Evolutionary conservation across 2,888 invertebrate species (phyloP).

Genomic region (Tipula unca): DNA sequence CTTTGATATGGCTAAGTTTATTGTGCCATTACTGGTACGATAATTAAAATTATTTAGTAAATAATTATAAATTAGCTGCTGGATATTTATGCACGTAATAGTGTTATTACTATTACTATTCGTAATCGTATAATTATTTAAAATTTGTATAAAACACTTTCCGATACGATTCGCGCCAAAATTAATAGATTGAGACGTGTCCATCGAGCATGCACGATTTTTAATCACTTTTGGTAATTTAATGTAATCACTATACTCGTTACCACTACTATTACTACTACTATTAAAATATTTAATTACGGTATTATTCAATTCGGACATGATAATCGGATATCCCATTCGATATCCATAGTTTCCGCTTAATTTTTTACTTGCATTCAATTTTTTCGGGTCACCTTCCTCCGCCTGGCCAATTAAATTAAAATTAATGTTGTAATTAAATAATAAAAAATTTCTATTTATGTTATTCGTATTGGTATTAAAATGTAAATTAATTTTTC

Average conservation of each 20-base stretch:
- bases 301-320: constrained; percentile 28
- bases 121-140: constrained; percentile 24
- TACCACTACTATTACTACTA: neutral
- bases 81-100: constrained; percentile 32
- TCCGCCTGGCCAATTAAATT: constrained; percentile 26
- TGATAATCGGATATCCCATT: constrained; percentile 32
- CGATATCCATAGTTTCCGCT: constrained; percentile 37
- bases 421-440: constrained; percentile 31
- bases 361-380: neutral
- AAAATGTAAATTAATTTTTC: constrained; percentile 24
- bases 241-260: neutral
- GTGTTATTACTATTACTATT: constrained; percentile 30
- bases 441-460: constrained; percentile 28
- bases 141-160: constrained; percentile 31
- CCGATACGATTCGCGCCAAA: constrained; percentile 34
- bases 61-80: constrained; percentile 28
- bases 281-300: neutral
- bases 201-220: neutral
- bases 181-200: constrained; percentile 26
- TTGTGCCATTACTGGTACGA: constrained; percentile 19
- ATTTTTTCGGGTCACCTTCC: neutral
- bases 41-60: constrained; percentile 24
- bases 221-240: neutral
- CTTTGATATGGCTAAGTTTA: constrained; percentile 30
- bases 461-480: neutral